These are phyloP conservation scores for Chirona hameri DNA, from an alignment of 2,888 invertebrate genomes.

Conservation along the genomic window DNA sequence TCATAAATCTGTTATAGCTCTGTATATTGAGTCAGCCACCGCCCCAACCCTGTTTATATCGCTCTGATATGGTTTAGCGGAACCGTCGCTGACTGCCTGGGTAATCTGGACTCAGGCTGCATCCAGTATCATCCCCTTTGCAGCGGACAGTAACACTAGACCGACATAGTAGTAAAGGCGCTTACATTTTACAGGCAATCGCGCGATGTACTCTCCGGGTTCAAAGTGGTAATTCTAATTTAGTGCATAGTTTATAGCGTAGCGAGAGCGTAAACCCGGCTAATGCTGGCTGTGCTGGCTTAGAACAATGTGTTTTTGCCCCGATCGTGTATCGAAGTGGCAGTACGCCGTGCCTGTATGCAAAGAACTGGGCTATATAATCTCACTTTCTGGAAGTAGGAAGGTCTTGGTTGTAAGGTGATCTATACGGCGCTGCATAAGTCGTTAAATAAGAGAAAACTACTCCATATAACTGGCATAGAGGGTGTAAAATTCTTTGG, in stretches of 20 bases:
- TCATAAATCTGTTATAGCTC: background rate
- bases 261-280: background rate
- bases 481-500: no score
- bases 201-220: background rate
- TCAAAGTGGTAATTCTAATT: conserved; percentile 11
- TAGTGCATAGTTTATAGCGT: background rate
- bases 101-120: background rate
- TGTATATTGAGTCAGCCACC: background rate
- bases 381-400: no score
- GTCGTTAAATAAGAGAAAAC: no score
- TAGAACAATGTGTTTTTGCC: background rate
- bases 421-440: no score
- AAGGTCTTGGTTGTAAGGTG: no score
- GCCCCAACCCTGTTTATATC: background rate
- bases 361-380: no score
- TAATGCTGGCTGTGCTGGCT: background rate
- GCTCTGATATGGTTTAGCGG: background rate
- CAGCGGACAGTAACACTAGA: no score
- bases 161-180: background rate
- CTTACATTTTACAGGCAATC: background rate
- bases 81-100: background rate
- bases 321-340: background rate
- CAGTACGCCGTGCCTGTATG: background rate
- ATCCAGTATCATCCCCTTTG: background rate
- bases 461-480: no score